Evolutionary conservation across 2,888 invertebrate species (phyloP), one percentile per base, ranked within the genome.

Genomic region (Baccha elongata): DNA sequence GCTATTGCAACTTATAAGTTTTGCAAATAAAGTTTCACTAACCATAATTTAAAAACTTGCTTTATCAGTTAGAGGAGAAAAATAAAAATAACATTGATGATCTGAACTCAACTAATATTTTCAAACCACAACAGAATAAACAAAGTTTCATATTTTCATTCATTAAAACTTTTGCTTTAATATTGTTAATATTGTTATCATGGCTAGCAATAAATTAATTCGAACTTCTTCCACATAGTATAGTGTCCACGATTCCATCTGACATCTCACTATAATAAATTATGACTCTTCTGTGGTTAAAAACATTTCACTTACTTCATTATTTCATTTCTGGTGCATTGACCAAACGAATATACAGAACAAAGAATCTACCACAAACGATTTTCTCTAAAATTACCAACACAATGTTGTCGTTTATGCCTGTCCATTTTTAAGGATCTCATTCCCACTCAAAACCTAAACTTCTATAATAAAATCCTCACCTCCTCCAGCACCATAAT

Each of bases 261-360:
- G 69, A 29, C 50, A 29, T 42, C 5, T 21, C 10, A 23, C 32
- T 2, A 46, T 29, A 44, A 60, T 78, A 53, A 44, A 65, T 67
- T 35, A 35, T 19, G n/a, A 67, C 58, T 19, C 60, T 8, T 6
- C 58, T 60, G 53, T 40, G 75, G 68, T 69, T 46, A 46, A 46
- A 46, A 46, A 62, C 46, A 35, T 32, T 32, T 15, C 60, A 37
- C 75, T 10, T 26, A 67, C 60, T 11, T 60, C 40, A 75, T 46
- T 44, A 53, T 60, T 68, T 50, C 21, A 35, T 32, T 67, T 67
- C 42, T 50, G 42, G n/a, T 42, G 11, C 29, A 15, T n/a, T 19
- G 17, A 11, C 11, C 11, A 11, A 46, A 53, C 7, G 21, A 32
- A 60, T 58, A 48, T 32, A 21, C 10, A 7, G 21, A 23, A 15